These are phyloP conservation scores for Dexiosoma caninum DNA, from an alignment of 2,888 invertebrate genomes.

Conservation along the genomic window DNA sequence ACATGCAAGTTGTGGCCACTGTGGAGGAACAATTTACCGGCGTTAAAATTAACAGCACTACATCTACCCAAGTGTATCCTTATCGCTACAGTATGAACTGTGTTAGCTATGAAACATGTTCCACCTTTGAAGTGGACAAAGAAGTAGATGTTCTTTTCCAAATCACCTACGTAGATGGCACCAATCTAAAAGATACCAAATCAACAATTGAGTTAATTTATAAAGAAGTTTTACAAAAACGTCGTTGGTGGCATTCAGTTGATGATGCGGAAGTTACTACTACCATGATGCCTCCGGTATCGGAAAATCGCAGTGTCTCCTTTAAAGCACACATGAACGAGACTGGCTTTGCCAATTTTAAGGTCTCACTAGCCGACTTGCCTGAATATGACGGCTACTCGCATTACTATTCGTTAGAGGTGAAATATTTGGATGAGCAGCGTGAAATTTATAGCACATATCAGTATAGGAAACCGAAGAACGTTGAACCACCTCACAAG, in stretches of 20 bases:
- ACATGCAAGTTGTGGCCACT: slow-evolving; percentile 85
- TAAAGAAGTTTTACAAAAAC: slow-evolving; percentile 64
- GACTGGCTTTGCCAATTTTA: slow-evolving; percentile 82
- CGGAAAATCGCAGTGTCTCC: no score
- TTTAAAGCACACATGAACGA: slow-evolving; percentile 79
- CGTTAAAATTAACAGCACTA: slow-evolving; percentile 88
- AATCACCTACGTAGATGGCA: slow-evolving; percentile 78
- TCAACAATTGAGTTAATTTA: neutral
- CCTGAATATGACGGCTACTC: slow-evolving; percentile 68
- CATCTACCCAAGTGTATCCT: slow-evolving; percentile 86
- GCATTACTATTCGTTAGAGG: slow-evolving; percentile 66
- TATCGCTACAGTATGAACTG: slow-evolving; percentile 79
- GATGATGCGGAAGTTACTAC: slow-evolving; percentile 78
- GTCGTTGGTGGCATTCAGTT: slow-evolving; percentile 45
- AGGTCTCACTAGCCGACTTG: slow-evolving; percentile 81
- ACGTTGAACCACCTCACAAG: slow-evolving; percentile 59
- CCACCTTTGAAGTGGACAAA: neutral
- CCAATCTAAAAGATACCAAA: neutral
- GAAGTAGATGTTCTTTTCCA: neutral
- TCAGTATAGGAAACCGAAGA: slow-evolving; percentile 70
- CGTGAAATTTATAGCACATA: slow-evolving; percentile 63
- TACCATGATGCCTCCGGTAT: no score
- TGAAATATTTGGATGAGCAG: slow-evolving; percentile 68
- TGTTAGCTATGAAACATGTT: neutral
- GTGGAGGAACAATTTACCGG: slow-evolving; percentile 92